Evolutionary conservation across 2,113 vertebrate genomes (phyloP).

Genomic region (Arenaria interpres): DNA sequence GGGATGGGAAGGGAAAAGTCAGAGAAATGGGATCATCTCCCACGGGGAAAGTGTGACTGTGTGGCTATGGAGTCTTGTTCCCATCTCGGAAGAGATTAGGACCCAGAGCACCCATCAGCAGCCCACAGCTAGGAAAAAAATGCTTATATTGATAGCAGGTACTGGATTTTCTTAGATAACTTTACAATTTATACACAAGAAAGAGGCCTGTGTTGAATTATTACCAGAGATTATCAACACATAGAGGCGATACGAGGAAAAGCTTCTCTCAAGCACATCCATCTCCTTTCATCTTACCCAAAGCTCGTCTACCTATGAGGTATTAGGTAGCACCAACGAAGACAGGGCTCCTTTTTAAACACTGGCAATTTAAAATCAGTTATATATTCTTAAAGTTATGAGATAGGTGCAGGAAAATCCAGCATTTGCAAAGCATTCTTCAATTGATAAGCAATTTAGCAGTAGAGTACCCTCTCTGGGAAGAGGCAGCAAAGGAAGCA

Average conservation of each 20-base stretch:
- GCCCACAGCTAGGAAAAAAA: not conserved
- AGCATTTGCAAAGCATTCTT: not conserved
- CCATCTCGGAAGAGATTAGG: not conserved
- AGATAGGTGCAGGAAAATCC: not conserved
- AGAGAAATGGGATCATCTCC: not conserved
- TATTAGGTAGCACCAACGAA: fast-evolving
- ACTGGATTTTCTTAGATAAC: not conserved
- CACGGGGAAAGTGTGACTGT: not conserved
- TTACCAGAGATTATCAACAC: not conserved
- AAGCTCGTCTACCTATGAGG: not conserved
- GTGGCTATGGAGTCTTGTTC: not conserved
- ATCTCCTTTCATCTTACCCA: not conserved
- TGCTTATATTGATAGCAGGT: not conserved
- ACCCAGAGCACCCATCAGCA: not conserved
- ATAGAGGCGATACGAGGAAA: fast-evolving
- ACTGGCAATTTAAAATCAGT: not conserved
- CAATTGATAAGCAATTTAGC: not conserved
- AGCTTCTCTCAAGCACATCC: not conserved
- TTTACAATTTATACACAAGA: not conserved
- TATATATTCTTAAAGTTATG: not conserved
- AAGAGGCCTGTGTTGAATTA: not conserved
- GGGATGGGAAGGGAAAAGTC: not conserved
- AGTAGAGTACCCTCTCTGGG: not conserved
- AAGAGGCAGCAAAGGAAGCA: not conserved
- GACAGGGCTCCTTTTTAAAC: not conserved